Base-by-base conservation (phyloP, 2,888 invertebrate species). In the Ptilodon capucinus region DNA sequence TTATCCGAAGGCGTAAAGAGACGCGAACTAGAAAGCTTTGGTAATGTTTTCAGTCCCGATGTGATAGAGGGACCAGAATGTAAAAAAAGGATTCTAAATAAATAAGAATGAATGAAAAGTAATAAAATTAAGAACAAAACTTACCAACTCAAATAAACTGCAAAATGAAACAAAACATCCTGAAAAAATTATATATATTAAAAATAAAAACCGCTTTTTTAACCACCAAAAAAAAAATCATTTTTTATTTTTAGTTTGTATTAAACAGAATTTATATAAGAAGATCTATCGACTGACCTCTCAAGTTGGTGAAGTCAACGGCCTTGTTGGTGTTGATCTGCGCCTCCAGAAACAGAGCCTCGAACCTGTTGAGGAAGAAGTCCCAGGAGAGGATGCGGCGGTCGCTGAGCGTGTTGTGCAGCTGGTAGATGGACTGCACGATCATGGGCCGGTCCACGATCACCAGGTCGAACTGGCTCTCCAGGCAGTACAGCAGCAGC, bases 391-490 rank as follows among this genome's bases (percentile, higher is more conserved):
- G 92, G 50, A 99, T 96, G 69, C 94, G 94, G 39, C 98, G 93
- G 80, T 98, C 97, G 64, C 96, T 96, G 23, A 99, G 93, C 2
- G 97, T 96, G 79, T 98, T 98, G 79, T 98, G 97, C 5, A 99
- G 92, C 79, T 99, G 97, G 81, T 98, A 97, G 44, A 99, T 93
- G 1, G 97, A 97, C 81, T 99, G 98, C 34, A 99, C 92, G 23
- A 99, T 97, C 93, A 99, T 96, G 0, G 99, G 98, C 34, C 99
- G 93, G 85, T 99, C 99, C 51, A 97, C 95, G 52, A 99, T 98
- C 55, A 99, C 98, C 52, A 97, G 93, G 91, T 99, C 99, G 90
- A 99, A 99, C 91, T 99, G 99, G 0, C 97, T 96, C 92, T 99
- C 99, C 87, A 99, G 89, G 83, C 99, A 99, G 92, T 96, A 95